Conservation (phyloP, 2,797 vertebrate species). For the Amblyraja radiata region DNA sequence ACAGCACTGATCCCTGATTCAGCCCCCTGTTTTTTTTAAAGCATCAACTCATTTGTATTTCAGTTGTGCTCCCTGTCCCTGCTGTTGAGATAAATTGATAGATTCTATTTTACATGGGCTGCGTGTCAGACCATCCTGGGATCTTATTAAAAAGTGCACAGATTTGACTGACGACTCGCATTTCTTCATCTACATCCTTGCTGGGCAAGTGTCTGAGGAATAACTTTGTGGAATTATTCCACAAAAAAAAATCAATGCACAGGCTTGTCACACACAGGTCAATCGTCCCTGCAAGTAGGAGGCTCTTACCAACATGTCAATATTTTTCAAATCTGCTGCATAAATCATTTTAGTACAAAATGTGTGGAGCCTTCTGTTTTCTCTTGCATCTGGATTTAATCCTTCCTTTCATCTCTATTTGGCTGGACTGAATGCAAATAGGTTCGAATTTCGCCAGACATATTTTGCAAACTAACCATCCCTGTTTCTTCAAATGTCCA, state of each 20-base stretch:
- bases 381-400: slow-evolving; percentile 23
- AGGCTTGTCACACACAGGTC: slow-evolving; percentile 34
- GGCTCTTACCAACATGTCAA: slow-evolving; percentile 23
- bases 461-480: neutral
- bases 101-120: slow-evolving; percentile 32
- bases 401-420: slow-evolving; percentile 2
- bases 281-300: slow-evolving; percentile 25
- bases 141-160: slow-evolving; percentile 34
- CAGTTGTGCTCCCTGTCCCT: slow-evolving; percentile 28
- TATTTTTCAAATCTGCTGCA: slow-evolving; percentile 33
- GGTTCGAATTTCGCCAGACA: neutral
- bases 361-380: neutral
- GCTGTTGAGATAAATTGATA: slow-evolving; percentile 31
- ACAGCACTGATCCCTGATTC: neutral
- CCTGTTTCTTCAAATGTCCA: neutral
- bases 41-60: slow-evolving; percentile 21
- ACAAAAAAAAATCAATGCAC: slow-evolving; percentile 26
- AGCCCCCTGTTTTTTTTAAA: neutral
- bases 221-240: slow-evolving; percentile 32
- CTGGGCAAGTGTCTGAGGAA: slow-evolving; percentile 27
- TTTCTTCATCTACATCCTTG: slow-evolving; percentile 29
- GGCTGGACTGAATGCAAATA: neutral
- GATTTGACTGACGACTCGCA: slow-evolving; percentile 34
- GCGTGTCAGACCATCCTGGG: slow-evolving; percentile 30
- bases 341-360: slow-evolving; percentile 27